These are phyloP conservation scores for Theocolax elegans DNA, from an alignment of 1,140 invertebrate species.

Conservation along the genomic window DNA sequence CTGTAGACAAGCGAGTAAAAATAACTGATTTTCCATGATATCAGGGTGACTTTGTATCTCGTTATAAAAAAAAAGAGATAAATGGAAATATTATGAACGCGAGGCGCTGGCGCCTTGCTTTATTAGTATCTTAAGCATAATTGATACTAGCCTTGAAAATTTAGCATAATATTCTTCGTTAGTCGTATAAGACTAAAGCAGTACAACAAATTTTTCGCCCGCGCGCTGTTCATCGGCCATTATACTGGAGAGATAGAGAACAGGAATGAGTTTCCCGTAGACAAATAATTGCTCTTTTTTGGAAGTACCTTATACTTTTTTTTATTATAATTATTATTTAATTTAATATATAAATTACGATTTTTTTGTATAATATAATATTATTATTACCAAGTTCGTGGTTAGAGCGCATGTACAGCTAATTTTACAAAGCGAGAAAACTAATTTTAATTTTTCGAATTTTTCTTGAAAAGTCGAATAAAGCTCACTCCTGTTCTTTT, in stretches of 20 bases:
- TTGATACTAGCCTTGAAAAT: conserved; percentile 44
- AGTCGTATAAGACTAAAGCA: conserved; percentile 42
- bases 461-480: background rate
- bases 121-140: conserved; percentile 50
- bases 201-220: conserved; percentile 48
- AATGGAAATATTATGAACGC: conserved; percentile 37
- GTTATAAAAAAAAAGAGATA: conserved; percentile 5
- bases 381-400: too few relatives aligned
- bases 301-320: too few relatives aligned
- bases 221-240: conserved; percentile 48
- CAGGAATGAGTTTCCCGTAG: conserved; percentile 32
- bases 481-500: conserved; percentile 42
- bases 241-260: conserved; percentile 24
- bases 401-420: too few relatives aligned
- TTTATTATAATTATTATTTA: too few relatives aligned
- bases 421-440: too few relatives aligned
- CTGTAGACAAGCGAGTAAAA: too few relatives aligned
- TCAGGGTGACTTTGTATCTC: conserved; percentile 36
- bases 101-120: conserved; percentile 57
- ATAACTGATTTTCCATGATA: conserved; percentile 22
- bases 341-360: too few relatives aligned
- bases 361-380: too few relatives aligned
- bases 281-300: too few relatives aligned
- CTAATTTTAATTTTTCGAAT: too few relatives aligned
- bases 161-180: conserved; percentile 45